Evolutionary conservation across 2,113 vertebrate species (phyloP).

Genomic region (Physeter macrocephalus): DNA sequence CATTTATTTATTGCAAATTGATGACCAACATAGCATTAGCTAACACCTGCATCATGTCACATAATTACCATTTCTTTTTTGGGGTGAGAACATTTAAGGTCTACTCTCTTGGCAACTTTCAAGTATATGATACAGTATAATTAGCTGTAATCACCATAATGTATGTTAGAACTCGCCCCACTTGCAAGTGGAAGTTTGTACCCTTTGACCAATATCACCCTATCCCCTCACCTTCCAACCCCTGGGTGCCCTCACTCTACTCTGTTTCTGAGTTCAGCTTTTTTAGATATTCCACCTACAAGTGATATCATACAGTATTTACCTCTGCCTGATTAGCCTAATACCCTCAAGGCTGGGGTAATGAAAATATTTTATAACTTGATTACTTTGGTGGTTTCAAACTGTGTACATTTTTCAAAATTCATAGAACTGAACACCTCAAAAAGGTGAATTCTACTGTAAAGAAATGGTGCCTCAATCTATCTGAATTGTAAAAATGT

Average conservation of each 20-base stretch:
- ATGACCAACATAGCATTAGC: background rate
- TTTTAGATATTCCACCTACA: background rate
- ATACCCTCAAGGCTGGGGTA: background rate
- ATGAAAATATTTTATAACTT: background rate
- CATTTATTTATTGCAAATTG: no score
- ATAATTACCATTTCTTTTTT: background rate
- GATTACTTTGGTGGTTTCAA: background rate
- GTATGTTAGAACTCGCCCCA: background rate
- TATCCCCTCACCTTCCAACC: rapidly evolving
- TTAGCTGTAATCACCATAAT: background rate
- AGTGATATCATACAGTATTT: no score
- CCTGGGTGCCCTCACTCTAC: no score
- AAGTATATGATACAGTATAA: background rate
- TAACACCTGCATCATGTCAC: background rate
- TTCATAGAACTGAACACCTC: background rate
- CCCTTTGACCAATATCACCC: background rate
- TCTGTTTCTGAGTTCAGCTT: background rate
- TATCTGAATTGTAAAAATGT: background rate
- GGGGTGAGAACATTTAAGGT: background rate
- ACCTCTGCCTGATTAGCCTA: background rate
- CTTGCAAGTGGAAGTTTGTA: background rate
- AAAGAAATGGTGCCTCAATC: background rate
- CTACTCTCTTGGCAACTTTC: background rate
- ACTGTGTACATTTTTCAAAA: background rate
- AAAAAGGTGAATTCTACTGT: background rate